Base-by-base conservation (phyloP, 53 echinoderm and acorn worm species). In the Holothuria leucospilota region DNA sequence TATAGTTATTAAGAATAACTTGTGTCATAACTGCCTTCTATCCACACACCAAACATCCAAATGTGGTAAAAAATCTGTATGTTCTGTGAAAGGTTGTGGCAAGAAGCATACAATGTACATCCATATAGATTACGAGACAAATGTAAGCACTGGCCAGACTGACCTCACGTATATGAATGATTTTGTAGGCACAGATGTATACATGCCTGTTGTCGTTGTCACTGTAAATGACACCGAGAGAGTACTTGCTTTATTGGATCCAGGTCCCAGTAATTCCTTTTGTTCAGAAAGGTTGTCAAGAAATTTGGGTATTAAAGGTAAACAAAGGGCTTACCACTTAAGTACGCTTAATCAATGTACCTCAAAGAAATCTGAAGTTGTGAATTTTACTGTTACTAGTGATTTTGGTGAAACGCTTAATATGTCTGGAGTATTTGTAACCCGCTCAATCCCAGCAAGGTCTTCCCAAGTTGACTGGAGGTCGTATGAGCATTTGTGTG, bases 201-300 rank as follows among this genome's bases (percentile, higher is more conserved):
- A 60, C 62, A 86, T 86, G 86, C 86, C 86, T 34, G 39, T 88
- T 40, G 88, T 88, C 39, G 69, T 56, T 58, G 88, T 88, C 24
- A 69, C 69, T 38, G 88, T 69, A 10, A 70, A 88, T 24, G 25
- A 39, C 16, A 53, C 80, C 8, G 38, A 69, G 68, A 82, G 60
- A 60, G 88, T 81, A 3, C 60, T 88, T 69, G 88, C 81, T 8
- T 81, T 87, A 58, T 58, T 87, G 39, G 82, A 87, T 20, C 69
- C 68, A 64, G 88, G 81, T 11, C 81, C 88, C 18, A 87, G 88
- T 81, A 87, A 78, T 59, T 69, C 81, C 2, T 87, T 87, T 67
- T 87, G 82, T 81, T 81, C 88, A 67, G 40, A 38, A 20, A 25
- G 41, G 30, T 69, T 87, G 34, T 58, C 78, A 42, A 51, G 40